Evolutionary conservation across 2,888 invertebrate species (phyloP).

Genomic region (Norana najaformis): DNA sequence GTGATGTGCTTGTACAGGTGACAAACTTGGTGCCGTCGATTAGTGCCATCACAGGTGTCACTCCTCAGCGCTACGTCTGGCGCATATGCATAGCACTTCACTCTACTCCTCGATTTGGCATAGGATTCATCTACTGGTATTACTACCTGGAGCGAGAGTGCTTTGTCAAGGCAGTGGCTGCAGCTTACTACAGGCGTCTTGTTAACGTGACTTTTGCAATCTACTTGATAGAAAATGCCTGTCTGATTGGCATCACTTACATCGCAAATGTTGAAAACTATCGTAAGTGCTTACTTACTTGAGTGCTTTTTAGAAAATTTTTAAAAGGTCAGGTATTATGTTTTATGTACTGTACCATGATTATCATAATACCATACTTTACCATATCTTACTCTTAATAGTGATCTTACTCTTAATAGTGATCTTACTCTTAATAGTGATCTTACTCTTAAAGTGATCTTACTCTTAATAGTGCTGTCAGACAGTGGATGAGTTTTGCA

Average conservation of each 20-base stretch:
- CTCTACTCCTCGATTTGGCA: slow-evolving; percentile 77
- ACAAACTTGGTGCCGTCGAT: slow-evolving; percentile 92
- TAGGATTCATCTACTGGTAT: slow-evolving; percentile 75
- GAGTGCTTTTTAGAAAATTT: neutral
- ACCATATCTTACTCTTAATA: too few species aligned
- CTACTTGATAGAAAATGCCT: slow-evolving; percentile 84
- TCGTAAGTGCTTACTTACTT: slow-evolving; percentile 71
- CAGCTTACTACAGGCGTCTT: neutral
- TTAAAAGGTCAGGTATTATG: too few species aligned
- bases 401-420: too few species aligned
- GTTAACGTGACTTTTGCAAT: slow-evolving; percentile 62
- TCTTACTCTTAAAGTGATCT: too few species aligned
- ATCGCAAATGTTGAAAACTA: slow-evolving; percentile 89
- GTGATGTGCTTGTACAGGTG: slow-evolving; percentile 71
- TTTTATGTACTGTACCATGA: too few species aligned
- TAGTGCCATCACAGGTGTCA: slow-evolving; percentile 86
- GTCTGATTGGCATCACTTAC: slow-evolving; percentile 84
- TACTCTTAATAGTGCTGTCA: too few species aligned
- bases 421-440: too few species aligned
- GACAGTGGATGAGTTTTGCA: too few species aligned
- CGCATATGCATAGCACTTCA: slow-evolving; percentile 87
- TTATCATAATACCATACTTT: too few species aligned
- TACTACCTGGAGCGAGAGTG: slow-evolving; percentile 27
- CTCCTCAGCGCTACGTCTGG: slow-evolving; percentile 91
- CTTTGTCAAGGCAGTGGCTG: neutral